Base-by-base conservation (phyloP, 1,140 invertebrate genomes). In the Eriocheir sinensis region DNA sequence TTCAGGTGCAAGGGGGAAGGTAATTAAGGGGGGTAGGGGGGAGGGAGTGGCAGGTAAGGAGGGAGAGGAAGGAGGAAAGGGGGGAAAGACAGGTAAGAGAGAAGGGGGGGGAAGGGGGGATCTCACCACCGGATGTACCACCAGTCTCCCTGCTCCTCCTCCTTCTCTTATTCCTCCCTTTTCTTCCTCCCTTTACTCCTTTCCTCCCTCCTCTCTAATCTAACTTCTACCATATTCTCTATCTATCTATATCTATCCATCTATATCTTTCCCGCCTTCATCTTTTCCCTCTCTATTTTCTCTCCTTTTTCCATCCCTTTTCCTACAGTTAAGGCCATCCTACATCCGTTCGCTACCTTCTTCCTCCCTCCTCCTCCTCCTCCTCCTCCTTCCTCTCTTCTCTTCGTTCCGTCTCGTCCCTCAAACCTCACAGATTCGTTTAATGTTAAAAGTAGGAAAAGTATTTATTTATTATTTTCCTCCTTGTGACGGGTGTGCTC, bases 31-130 rank as follows among this genome's bases (percentile, higher is more conserved):
- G 12, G 9, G 30, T 8, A 4, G 27, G 8, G 15, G 17, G 41
- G 88, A 44, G 88, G 41, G 88, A 40, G 36, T 9, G 81, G 81
- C n/a, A n/a, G n/a, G n/a, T n/a, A n/a, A n/a, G n/a, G 60, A 72
- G 60, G n/a, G 80, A n/a, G 81, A 83, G 81, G 36, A 38, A 83
- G n/a, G 30, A 38, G 15, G 81, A 12, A 38, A 34, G 81, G 30
- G n/a, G 30, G 81, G 30, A 15, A 21, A 38, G 30, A n/a, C 0
- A 15, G 30, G 81, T 72, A n/a, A 12, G 81, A 21, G 81, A 34
- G 81, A 34, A 38, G 15, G 81, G 15, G n/a, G 36, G 21, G 48
- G 48, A 53, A 1, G 48, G 48, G 48, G 21, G 48, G 48, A 9
- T 17, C 48, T 53, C 21, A 9, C 12, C 12, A n/a, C 60, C 60